These are phyloP conservation scores for Merops nubicus DNA, from an alignment of 2,113 vertebrate genomes.

Conservation along the genomic window DNA sequence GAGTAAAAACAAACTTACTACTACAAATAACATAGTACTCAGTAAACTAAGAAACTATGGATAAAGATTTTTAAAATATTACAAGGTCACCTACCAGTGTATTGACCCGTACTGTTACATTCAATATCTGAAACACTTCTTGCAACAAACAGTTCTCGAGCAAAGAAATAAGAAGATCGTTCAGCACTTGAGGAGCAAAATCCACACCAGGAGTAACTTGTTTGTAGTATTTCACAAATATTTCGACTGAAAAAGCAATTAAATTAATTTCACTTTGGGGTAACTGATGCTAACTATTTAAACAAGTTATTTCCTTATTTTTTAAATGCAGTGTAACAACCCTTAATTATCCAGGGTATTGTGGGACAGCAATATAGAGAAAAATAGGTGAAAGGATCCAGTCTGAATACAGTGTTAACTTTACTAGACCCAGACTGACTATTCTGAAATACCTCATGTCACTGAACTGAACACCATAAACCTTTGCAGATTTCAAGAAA, in stretches of 20 bases:
- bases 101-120: conserved; percentile 73
- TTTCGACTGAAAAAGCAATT: conserved; percentile 75
- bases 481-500: background rate
- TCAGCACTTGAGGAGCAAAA: conserved; percentile 80
- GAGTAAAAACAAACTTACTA: background rate
- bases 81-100: conserved; percentile 80
- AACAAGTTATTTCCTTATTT: background rate
- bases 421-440: background rate
- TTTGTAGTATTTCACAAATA: conserved; percentile 86
- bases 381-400: background rate
- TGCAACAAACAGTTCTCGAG: conserved; percentile 78
- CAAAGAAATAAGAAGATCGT: conserved; percentile 81
- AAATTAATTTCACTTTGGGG: background rate
- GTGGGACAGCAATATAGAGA: background rate
- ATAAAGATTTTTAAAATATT: background rate
- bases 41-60: background rate
- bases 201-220: conserved; percentile 77
- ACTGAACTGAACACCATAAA: background rate
- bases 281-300: background rate
- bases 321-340: background rate
- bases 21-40: background rate
- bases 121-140: conserved; percentile 83
- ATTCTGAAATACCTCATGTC: background rate
- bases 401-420: background rate
- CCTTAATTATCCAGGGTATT: background rate